These are phyloP conservation scores for Pelobates fuscus DNA, from an alignment of 2,113 vertebrate genomes.

Conservation along the genomic window DNA sequence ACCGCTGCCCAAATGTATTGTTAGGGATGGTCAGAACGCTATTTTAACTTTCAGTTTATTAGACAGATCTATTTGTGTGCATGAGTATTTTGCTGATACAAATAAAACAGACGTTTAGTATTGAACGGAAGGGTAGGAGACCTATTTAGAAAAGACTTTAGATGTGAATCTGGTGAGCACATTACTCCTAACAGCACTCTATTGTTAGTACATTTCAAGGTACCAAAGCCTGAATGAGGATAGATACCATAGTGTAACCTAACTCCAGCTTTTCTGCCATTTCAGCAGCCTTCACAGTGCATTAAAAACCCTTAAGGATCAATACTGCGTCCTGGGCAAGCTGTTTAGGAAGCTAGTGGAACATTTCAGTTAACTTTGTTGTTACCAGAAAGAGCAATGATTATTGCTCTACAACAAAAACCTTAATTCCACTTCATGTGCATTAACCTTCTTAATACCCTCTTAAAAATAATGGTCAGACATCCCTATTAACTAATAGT, in stretches of 20 bases:
- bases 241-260: constrained; percentile 35
- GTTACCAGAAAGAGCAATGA: constrained; percentile 30
- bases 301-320: constrained; percentile 42
- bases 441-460: neutral
- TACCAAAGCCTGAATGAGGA: neutral
- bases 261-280: constrained; percentile 42
- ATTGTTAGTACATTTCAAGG: constrained; percentile 29
- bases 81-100: constrained; percentile 28
- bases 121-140: constrained; percentile 29
- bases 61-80: constrained; percentile 4
- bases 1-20: too few species aligned
- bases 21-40: neutral
- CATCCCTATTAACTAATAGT: neutral
- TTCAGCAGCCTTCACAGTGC: constrained; percentile 43
- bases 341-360: constrained; percentile 27
- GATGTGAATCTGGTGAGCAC: constrained; percentile 20
- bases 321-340: constrained; percentile 34
- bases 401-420: constrained; percentile 5
- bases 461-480: neutral
- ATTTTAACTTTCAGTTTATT: neutral
- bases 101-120: constrained; percentile 21
- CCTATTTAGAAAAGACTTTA: constrained; percentile 21
- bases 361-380: constrained; percentile 30
- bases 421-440: neutral
- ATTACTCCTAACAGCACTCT: constrained; percentile 30